phyloP scores from a whole-genome alignment of 2,797 vertebrate species.

The Gephyroberyx darwinii region DNA sequence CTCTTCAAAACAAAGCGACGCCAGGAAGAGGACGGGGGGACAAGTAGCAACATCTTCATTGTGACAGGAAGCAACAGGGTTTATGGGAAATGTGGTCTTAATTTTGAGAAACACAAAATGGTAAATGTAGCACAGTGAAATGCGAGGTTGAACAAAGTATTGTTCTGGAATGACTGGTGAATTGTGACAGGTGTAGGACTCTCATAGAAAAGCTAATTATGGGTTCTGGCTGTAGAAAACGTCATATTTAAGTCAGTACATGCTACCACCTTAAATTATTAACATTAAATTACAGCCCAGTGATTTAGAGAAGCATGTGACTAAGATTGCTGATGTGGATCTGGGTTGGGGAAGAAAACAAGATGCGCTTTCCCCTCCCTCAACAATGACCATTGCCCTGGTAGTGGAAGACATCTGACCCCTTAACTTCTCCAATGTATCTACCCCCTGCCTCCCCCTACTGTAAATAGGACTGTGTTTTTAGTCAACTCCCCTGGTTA shows the following conservation, averaged over 20 bases:
- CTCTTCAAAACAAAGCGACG: too few species aligned
- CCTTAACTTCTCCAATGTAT: not conserved
- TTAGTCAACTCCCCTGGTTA: conserved; percentile 18
- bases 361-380: not conserved
- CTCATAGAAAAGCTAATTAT: not conserved
- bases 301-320: not conserved
- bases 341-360: conserved; percentile 19
- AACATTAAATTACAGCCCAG: conserved; percentile 33
- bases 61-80: too few species aligned
- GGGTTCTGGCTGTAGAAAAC: not conserved
- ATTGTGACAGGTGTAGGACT: not conserved
- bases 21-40: too few species aligned
- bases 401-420: too few species aligned
- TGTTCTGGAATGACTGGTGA: too few species aligned
- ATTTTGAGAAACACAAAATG: too few species aligned
- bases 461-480: conserved; percentile 50
- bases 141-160: not conserved
- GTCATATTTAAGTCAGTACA: conserved; percentile 22
- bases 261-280: conserved; percentile 37
- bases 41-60: too few species aligned
- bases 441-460: conserved; percentile 13
- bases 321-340: conserved; percentile 10
- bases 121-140: not conserved
- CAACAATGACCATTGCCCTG: too few species aligned
- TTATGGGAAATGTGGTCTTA: too few species aligned